A percentile compares a stretch with the other conserved stretches of the same genome.
Evolutionary conservation across 2,797 vertebrate genomes (phyloP).

Genomic region (Channa striata): DNA sequence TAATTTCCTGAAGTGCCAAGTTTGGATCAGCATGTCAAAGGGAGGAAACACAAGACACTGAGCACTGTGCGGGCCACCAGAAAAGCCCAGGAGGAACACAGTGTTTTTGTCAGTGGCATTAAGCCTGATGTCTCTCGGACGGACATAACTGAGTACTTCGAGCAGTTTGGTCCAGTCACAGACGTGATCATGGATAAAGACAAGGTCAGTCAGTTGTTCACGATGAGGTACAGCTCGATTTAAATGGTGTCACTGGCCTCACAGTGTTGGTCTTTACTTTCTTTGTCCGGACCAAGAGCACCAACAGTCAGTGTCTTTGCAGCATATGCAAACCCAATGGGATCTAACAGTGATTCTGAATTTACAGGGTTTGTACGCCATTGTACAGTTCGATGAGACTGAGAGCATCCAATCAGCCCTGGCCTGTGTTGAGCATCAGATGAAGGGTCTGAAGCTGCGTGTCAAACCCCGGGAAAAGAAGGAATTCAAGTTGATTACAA

Average conservation of each 20-base stretch:
- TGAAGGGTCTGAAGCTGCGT: slow-evolving; percentile 85
- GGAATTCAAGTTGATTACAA: slow-evolving; percentile 85
- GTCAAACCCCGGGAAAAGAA: slow-evolving; percentile 91
- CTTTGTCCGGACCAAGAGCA: neutral
- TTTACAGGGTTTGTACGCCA: slow-evolving; percentile 90
- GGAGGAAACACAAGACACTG: slow-evolving; percentile 88
- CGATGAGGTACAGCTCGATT: neutral
- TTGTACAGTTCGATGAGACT: slow-evolving; percentile 87
- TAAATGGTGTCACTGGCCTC: neutral
- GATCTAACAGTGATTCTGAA: neutral
- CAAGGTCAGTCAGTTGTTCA: slow-evolving; percentile 80
- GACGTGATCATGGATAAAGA: slow-evolving; percentile 94
- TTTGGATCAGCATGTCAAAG: slow-evolving; percentile 88
- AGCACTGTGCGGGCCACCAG: slow-evolving; percentile 82
- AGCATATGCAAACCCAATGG: neutral
- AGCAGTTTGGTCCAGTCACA: slow-evolving; percentile 85
- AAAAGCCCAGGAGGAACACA: slow-evolving; percentile 87
- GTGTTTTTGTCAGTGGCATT: slow-evolving; percentile 93
- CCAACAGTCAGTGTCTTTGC: neutral
- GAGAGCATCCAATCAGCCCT: slow-evolving; percentile 76
- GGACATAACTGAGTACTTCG: slow-evolving; percentile 86
- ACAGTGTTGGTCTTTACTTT: too few species aligned
- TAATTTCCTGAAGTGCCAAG: slow-evolving; percentile 80
- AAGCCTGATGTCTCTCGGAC: slow-evolving; percentile 79
- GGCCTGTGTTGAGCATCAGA: slow-evolving; percentile 80